Base-by-base conservation (phyloP, 2,888 invertebrate genomes). In the Dryocosmus kuriphilus region DNA sequence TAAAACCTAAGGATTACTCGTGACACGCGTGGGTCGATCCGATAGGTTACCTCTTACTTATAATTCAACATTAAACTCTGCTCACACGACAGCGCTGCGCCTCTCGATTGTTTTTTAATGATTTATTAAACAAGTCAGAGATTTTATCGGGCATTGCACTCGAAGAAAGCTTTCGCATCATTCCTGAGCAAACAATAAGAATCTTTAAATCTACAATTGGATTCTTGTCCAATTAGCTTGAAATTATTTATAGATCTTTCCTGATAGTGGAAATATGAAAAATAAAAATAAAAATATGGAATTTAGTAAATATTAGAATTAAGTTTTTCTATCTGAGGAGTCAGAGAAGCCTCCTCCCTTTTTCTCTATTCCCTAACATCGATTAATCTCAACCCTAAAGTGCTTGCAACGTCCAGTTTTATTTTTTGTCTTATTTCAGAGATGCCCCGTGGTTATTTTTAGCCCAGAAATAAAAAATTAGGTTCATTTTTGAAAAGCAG, bases 31-130 rank as follows among this genome's bases (percentile, higher is more conserved):
- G 74, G 74, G 74, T 74, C 60, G 74, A 74, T 51, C 60, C 24
- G 60, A 74, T 74, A 74, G 57, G 74, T 74, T 74, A 61, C 74
- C 74, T 74, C 61, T 74, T 60, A 60, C 74, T 74, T 61, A 61
- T 57, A 60, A 74, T 74, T 74, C 61, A 74, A 74, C 74, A 61
- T 74, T 74, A 74, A 74, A 61, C 60, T 74, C 61, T 41, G 24
- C 74, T 60, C 38, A 32, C 46, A 71, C 51, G 71, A 71, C 71
- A 71, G 71, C 71, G 71, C 71, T 71, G 71, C 71, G 71, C 71
- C 71, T 71, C 71, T 71, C 71, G 30, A 71, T 71, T 71, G 71
- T 71, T 71, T 71, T 71, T 71, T 71, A 71, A 71, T 71, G 71
- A 71, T 71, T 71, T 71, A 71, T 71, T 71, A 71, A 71, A 71